These are phyloP conservation scores for Eubasilissa regina DNA, from an alignment of 1,140 invertebrate genomes.

Conservation along the genomic window DNA sequence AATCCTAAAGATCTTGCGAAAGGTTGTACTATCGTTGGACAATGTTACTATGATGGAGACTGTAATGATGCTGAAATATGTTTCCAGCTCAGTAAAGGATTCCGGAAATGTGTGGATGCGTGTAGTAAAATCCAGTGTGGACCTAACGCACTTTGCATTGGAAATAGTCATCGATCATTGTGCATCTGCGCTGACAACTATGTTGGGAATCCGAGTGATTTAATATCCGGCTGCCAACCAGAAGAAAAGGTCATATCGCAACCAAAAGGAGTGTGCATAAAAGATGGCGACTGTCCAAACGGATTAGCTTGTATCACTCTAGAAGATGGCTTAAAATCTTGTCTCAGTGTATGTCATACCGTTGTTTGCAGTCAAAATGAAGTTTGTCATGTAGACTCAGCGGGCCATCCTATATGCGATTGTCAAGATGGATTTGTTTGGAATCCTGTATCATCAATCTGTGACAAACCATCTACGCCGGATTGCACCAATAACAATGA, in stretches of 20 bases:
- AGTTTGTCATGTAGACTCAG: conserved; percentile 79
- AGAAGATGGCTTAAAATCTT: conserved; percentile 77
- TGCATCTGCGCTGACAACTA: conserved; percentile 89
- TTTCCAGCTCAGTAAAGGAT: conserved; percentile 83
- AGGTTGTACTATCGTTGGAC: conserved; percentile 81
- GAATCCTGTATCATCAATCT: conserved; percentile 85
- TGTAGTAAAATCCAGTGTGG: conserved; percentile 91
- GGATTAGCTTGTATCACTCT: conserved; percentile 75
- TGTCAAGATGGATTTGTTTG: conserved; percentile 85
- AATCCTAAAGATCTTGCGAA: conserved; percentile 80
- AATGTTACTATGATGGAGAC: conserved; percentile 85
- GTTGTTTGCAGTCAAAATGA: conserved; percentile 88
- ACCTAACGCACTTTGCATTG: conserved; percentile 89
- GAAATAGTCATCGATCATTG: conserved; percentile 85
- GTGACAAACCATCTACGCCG: conserved; percentile 88
- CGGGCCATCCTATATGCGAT: conserved; percentile 80
- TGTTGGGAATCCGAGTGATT: conserved; percentile 84
- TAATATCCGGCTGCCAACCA: conserved; percentile 83
- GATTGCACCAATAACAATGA: conserved; percentile 83
- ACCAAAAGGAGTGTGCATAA: conserved; percentile 75
- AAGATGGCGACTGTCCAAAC: conserved; percentile 80
- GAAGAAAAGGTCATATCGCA: conserved; percentile 71
- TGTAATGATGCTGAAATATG: conserved; percentile 89
- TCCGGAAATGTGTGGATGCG: conserved; percentile 87
- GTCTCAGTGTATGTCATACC: conserved; percentile 84